Evolutionary conservation across 2,113 vertebrate genomes (phyloP).

Genomic region (Phyllopteryx taeniolatus): DNA sequence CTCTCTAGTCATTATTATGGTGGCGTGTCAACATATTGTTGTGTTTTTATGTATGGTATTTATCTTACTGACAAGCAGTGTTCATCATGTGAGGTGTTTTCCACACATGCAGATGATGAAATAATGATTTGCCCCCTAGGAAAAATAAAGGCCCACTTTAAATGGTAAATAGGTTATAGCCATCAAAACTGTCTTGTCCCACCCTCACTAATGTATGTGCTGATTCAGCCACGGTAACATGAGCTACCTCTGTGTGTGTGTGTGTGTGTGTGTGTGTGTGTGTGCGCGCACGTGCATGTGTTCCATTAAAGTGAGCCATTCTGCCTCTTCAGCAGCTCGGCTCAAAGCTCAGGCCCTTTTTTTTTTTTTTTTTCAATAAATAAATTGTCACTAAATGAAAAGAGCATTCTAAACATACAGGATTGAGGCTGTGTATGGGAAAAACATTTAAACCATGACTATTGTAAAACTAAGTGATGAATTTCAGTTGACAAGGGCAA

Average conservation of each 20-base stretch:
- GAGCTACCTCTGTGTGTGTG: conserved; percentile 21
- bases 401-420: conserved; percentile 6
- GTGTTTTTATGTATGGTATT: background rate
- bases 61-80: background rate
- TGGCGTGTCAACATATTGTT: background rate
- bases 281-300: no score
- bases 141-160: conserved; percentile 1
- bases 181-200: conserved; percentile 24
- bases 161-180: conserved; percentile 20
- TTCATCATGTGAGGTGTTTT: conserved; percentile 4
- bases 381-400: background rate
- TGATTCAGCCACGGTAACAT: conserved; percentile 44
- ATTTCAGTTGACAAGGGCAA: background rate
- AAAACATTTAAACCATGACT: background rate
- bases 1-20: background rate
- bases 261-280: conserved; percentile 16
- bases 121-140: conserved; percentile 16
- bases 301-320: conserved; percentile 36
- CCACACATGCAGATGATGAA: background rate
- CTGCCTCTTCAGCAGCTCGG: conserved; percentile 45
- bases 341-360: background rate
- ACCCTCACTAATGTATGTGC: conserved; percentile 24
- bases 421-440: background rate
- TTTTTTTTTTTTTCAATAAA: conserved; percentile 3
- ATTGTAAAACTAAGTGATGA: background rate